A percentile compares a stretch with the other conserved stretches of the same genome.
These are phyloP conservation scores for Dioctria linearis DNA, from an alignment of 2,888 invertebrate species.

Conservation along the genomic window DNA sequence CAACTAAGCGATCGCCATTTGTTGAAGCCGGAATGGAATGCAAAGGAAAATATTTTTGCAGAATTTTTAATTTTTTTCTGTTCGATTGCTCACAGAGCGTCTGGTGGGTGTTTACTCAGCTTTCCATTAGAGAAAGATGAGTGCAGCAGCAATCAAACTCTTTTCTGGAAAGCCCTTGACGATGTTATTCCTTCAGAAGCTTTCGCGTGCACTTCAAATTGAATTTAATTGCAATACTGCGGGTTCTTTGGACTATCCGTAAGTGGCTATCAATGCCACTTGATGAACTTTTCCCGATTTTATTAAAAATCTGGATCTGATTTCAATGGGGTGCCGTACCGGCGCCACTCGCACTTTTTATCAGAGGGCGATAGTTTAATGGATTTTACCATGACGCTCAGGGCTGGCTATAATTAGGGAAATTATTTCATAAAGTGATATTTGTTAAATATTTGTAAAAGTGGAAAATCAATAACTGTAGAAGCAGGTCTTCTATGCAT, in stretches of 20 bases:
- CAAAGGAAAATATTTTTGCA: constrained; percentile 32
- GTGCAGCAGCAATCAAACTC: constrained; percentile 50
- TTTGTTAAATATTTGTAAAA: too few relatives aligned
- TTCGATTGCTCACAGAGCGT: constrained; percentile 39
- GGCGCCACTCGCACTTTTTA: not conserved
- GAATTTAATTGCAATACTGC: constrained; percentile 50
- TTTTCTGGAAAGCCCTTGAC: constrained; percentile 40
- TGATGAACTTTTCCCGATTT: constrained; percentile 43
- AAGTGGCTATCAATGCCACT: constrained; percentile 50
- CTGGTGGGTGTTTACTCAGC: constrained; percentile 46
- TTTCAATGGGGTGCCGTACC: not conserved
- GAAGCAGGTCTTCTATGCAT: too few relatives aligned
- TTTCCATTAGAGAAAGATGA: constrained; percentile 51
- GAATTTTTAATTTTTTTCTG: constrained; percentile 37
- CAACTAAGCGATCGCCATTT: constrained; percentile 24
- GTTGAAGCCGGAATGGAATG: constrained; percentile 21
- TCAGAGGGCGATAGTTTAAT: constrained; percentile 9
- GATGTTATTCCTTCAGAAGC: constrained; percentile 51
- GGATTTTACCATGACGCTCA: not conserved
- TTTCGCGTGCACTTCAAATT: constrained; percentile 51
- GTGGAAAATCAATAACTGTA: too few relatives aligned
- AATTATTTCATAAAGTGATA: not conserved
- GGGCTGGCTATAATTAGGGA: not conserved
- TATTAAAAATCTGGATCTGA: constrained; percentile 42
- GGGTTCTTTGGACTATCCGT: constrained; percentile 22